phyloP scores from a whole-genome alignment of 2,888 invertebrate species.

The Ganaspis brasiliensis region DNA sequence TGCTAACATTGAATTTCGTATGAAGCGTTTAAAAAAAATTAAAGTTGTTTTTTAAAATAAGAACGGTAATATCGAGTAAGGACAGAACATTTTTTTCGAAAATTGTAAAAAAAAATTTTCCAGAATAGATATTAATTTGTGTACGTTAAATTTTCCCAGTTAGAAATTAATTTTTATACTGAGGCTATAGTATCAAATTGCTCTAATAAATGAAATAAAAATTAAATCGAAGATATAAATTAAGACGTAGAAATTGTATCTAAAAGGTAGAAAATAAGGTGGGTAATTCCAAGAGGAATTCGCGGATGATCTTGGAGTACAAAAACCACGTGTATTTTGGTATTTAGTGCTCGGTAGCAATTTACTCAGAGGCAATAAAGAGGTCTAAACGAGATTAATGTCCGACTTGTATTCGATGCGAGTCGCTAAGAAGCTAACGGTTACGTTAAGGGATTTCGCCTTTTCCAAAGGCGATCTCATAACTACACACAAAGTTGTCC shows the following conservation, averaged over 20 bases:
- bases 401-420: conserved; percentile 56
- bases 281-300: neutral
- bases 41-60: too few relatives aligned
- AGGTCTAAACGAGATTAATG: conserved; percentile 76
- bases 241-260: neutral
- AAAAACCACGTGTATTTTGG: conserved; percentile 58
- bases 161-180: too few relatives aligned
- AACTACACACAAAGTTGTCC: conserved; percentile 12
- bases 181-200: too few relatives aligned
- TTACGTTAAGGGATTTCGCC: conserved; percentile 24
- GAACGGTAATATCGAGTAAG: too few relatives aligned
- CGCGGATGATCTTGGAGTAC: neutral
- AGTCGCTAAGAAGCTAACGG: conserved; percentile 55
- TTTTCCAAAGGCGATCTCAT: conserved; percentile 15
- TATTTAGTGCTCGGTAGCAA: conserved; percentile 75
- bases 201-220: too few relatives aligned
- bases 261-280: neutral
- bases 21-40: too few relatives aligned
- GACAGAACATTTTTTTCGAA: too few relatives aligned
- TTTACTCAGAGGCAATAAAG: conserved; percentile 76
- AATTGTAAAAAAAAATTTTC: too few relatives aligned
- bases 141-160: too few relatives aligned
- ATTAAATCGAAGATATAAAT: neutral
- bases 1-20: too few relatives aligned
- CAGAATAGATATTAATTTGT: too few relatives aligned